These are phyloP conservation scores for Dryas iulia DNA, from an alignment of 1,140 invertebrate genomes.

Conservation along the genomic window DNA sequence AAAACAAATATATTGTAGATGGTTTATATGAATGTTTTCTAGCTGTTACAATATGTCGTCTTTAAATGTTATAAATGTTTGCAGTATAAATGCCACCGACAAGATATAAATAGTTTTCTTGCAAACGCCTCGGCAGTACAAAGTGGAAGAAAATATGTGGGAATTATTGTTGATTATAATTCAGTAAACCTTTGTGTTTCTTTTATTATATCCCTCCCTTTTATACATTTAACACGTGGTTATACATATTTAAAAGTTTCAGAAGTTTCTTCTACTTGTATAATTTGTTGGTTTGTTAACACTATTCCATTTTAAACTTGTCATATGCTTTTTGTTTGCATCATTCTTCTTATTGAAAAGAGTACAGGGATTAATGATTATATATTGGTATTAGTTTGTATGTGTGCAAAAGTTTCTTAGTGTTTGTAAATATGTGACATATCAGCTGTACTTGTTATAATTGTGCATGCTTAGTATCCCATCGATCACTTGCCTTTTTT, in stretches of 20 bases:
- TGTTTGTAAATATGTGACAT: neutral
- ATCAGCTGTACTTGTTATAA: neutral
- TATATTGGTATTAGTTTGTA: neutral
- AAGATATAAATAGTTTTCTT: slow-evolving; percentile 38
- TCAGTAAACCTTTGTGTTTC: slow-evolving; percentile 21
- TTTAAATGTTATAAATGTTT: neutral
- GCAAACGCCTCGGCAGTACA: slow-evolving; percentile 56
- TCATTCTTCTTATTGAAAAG: slow-evolving; percentile 19
- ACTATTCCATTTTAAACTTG: slow-evolving; percentile 28
- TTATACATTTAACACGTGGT: neutral
- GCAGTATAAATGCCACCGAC: slow-evolving; percentile 6
- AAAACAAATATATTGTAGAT: slow-evolving; percentile 16
- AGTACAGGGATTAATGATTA: neutral
- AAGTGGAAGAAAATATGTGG: slow-evolving; percentile 55
- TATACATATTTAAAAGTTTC: neutral
- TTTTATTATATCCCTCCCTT: slow-evolving; percentile 20
- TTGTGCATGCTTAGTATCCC: too few relatives aligned
- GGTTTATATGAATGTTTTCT: slow-evolving; percentile 6
- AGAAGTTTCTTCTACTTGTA: slow-evolving; percentile 37
- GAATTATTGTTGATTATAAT: slow-evolving; percentile 23
- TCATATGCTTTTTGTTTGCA: slow-evolving; percentile 20
- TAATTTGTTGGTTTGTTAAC: slow-evolving; percentile 29
- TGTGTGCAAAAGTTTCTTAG: neutral
- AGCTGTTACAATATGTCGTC: neutral
- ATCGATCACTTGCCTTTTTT: neutral